phyloP scores from a whole-genome alignment of 2,113 vertebrate genomes.

The Hippocampus barbouri region DNA sequence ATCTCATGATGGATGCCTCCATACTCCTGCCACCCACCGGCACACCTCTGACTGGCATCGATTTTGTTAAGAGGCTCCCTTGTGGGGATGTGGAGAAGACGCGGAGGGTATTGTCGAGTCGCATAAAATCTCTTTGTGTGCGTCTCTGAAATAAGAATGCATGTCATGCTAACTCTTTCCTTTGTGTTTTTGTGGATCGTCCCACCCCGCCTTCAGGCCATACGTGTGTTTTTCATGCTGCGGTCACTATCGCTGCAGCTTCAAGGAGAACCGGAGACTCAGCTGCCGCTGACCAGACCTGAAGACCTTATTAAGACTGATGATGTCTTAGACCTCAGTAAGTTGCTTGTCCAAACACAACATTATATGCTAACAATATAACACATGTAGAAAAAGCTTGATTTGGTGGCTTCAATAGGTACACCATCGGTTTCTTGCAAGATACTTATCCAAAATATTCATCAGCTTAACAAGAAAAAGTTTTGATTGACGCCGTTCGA shows the following conservation, averaged over 20 bases:
- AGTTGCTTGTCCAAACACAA: constrained; percentile 55
- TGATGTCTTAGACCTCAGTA: constrained; percentile 96
- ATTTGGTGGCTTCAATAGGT: no score
- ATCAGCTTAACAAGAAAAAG: no score
- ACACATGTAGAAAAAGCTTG: no score
- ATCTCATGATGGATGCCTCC: constrained; percentile 98
- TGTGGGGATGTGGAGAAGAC: constrained; percentile 96
- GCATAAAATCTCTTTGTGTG: not conserved
- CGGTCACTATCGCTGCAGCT: constrained; percentile 87
- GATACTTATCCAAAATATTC: no score
- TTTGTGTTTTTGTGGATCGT: not conserved
- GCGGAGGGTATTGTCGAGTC: constrained; percentile 76
- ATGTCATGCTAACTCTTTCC: not conserved
- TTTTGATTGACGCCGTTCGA: no score
- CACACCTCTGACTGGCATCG: constrained; percentile 93
- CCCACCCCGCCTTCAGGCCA: constrained; percentile 74
- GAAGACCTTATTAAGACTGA: constrained; percentile 95
- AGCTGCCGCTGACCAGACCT: constrained; percentile 88
- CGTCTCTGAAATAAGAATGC: not conserved
- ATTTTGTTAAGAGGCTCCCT: constrained; percentile 94
- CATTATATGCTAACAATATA: not conserved
- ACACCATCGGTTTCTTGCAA: no score
- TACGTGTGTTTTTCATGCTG: constrained; percentile 96
- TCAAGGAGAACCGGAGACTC: constrained; percentile 85
- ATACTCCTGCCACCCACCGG: constrained; percentile 93